Evolutionary conservation across 2,888 invertebrate genomes (phyloP), one percentile per base, ranked within the genome.

Genomic region (Polymixis lichenea): DNA sequence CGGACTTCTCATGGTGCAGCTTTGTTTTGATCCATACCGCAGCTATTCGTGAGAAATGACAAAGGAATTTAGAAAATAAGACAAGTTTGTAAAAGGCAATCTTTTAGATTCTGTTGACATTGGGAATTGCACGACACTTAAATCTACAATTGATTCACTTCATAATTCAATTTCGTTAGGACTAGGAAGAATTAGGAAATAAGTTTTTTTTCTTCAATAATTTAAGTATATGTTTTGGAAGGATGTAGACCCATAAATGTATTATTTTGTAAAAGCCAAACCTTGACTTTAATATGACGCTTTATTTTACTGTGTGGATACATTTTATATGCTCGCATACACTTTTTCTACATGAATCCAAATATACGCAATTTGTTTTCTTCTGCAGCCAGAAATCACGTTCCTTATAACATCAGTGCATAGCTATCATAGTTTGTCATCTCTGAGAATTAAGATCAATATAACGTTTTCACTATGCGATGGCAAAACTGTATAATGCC

Each of bases 41-140:
- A 60, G 32, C 51, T 53, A 49, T 62, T 82, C 3, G 8, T 51
- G 28, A 55, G 66, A 74, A 80, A 81, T 82, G 76, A 61, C 60
- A 62, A 28, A 67, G 32, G 28, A 75, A 68, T 81, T 75, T 75
- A 58, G 81, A 64, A 81, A 81, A 81, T 81, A 76, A 55, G 68
- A 66, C 75, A 82, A 81, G 22, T 69, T 80, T 62, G 11, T 7
- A 49, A 53, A 25, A 19, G 32, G 53, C 9, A 53, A 25, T 81
- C 68, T 81, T 73, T 61, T 55, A 58, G 15, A 55, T 58, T 75
- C 11, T 43, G 66, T 53, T 7, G 38, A 64, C n/a, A 55, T 74
- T 67, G 3, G 43, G 19, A 67, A 56, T 74, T 56, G 53, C 6
- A 53, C 2, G 17, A 51, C 56, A 61, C 28, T 73, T 32, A 55